Evolutionary conservation across 1,140 invertebrate species (phyloP), one percentile per base, ranked within the genome.

Genomic region (Frieseomelitta varia): DNA sequence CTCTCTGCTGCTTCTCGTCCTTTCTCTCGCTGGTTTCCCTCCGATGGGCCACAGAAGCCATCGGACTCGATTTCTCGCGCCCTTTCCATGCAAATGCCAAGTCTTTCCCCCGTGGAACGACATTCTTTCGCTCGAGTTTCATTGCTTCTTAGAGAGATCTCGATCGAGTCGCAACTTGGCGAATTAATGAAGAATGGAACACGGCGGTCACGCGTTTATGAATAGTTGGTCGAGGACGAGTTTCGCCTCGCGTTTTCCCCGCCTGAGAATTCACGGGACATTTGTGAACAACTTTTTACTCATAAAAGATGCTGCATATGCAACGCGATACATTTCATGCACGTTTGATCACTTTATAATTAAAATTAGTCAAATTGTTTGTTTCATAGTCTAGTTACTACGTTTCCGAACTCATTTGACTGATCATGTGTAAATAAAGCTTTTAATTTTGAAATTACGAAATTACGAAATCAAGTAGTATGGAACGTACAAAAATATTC

Each of bases 121-220:
- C 19, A 19, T 75, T 51, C 27, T 55, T 30, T 24, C 14, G 17
- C 27, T 58, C 4, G 30, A 53, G 47, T 27, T 39, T 67, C 58
- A 81, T 67, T 30, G 80, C 47, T 47, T 76, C 58, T 55, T 56
- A n/a, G 72, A 65, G n/a, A 80, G 34, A 3, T 81, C 61, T 55
- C 69, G 4, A 65, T n/a, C 61, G 58, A 65, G 4, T 61, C 15
- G 30, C 15, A 17, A 39, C 15, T 63, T 80, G 39, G 27, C 30
- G 47, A 53, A 74, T 73, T 51, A 81, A 74, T 21, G 69, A 74
- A 58, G 39, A 58, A 58, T 30, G 27, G 12, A 34, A 68, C 3
- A 2, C 1, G 2, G 2, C 21, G 30, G 67, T 68, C 67, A 39
- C 34, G 67, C 21, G 34, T 24, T 69, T 69, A 69, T 69, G 68